Base-by-base conservation (phyloP, 2,797 vertebrate genomes). In the Forpus xanthops region DNA sequence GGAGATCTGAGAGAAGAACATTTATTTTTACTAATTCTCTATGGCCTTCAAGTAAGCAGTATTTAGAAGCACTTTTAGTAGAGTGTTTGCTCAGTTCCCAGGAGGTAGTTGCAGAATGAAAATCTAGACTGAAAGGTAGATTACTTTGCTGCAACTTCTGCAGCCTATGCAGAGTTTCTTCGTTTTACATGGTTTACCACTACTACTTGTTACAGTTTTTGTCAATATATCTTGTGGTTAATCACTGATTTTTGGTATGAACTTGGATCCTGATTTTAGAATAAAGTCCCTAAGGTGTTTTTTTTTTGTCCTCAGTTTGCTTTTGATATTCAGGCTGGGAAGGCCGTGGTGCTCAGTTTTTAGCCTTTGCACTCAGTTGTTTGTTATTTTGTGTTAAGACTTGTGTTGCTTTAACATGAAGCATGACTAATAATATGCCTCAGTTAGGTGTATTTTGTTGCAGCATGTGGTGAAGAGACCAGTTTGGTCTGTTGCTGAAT, bases 401-500 rank as follows among this genome's bases (percentile, higher is more conserved):
- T 25, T 73, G 47, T 6, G 10, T 83, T 73, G 84, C 76, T 80
- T 87, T 95, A 85, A 87, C 68, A 90, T 3, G 19, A 93, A 85
- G 88, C 49, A 25, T 97, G 96, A 95, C 77, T 97, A 95, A 96
- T 70, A 49, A 16, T 31, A 20, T 17, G 49, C 67, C 77, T 83
- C 49, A 56, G 47, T 87, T 87, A 84, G 8, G 11, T 93, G 62
- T 89, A 12, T 92, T 94, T 76, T 95, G 42, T 96, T 85, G 87
- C 70, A 94, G 62, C 0, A 2, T 96, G 81, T 31, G 15, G 37
- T 86, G 81, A 95, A 66, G 86, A 89, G 96, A 95, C 92, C 74
- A 95, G 85, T 96, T 96, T 82, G 93, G 72, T 96, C 86, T 96
- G 88, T 96, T 95, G 94, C 75, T 96, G 90, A 89, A 94, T 94